phyloP scores from a whole-genome alignment of 2,113 vertebrate species.

The Tupaia tana region DNA sequence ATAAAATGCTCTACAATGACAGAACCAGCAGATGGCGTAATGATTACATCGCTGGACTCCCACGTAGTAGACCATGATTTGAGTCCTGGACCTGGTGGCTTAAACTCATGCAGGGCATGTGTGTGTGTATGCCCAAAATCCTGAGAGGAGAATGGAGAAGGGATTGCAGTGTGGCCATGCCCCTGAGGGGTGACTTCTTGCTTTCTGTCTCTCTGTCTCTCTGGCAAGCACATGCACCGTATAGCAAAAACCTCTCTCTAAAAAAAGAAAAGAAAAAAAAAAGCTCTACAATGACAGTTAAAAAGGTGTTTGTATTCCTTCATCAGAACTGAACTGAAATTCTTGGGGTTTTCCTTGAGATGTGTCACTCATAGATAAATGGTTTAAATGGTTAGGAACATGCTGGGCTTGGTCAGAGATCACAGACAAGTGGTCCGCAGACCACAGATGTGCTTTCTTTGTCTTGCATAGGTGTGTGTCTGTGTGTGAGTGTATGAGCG shows the following conservation, averaged over 20 bases:
- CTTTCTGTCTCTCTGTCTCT: too few species aligned
- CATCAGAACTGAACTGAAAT: conserved; percentile 10
- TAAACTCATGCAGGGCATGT: too few species aligned
- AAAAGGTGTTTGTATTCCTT: background rate
- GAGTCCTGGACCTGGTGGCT: too few species aligned
- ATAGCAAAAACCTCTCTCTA: too few species aligned
- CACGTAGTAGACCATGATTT: too few species aligned
- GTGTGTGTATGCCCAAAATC: too few species aligned
- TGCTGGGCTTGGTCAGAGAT: background rate
- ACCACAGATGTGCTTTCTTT: background rate
- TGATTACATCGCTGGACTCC: too few species aligned
- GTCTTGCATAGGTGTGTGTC: background rate
- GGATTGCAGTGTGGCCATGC: too few species aligned
- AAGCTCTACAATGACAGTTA: background rate
- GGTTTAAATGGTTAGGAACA: background rate
- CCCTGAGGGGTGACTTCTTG: too few species aligned
- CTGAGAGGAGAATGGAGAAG: too few species aligned
- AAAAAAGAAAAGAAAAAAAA: background rate
- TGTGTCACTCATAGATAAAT: background rate
- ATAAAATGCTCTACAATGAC: conserved; percentile 11
- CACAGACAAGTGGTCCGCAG: background rate
- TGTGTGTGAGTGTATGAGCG: background rate
- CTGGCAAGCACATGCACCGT: too few species aligned
- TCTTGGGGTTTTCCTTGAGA: conserved; percentile 15
- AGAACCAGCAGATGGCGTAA: background rate